These are phyloP conservation scores for Montipora foliosa DNA, from an alignment of 64 coral and sea anemone species.

Conservation along the genomic window DNA sequence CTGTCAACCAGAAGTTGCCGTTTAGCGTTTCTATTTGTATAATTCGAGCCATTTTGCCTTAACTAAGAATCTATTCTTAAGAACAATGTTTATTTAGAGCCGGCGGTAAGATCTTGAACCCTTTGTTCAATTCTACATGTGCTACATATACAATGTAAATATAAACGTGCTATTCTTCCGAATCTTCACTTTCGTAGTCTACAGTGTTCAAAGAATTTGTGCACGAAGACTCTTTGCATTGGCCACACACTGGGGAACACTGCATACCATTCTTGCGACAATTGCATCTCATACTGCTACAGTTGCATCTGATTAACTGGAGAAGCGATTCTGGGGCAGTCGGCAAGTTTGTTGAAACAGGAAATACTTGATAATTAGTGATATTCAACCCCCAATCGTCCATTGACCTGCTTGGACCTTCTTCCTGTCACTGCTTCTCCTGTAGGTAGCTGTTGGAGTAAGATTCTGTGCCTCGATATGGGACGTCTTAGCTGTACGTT, in stretches of 20 bases:
- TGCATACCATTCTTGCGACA: slow-evolving; percentile 61
- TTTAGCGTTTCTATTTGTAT: too few species aligned
- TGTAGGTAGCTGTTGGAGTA: slow-evolving; percentile 26
- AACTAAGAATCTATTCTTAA: too few species aligned
- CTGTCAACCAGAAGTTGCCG: too few species aligned
- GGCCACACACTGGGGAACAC: slow-evolving; percentile 34
- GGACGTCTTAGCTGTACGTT: slow-evolving; percentile 14
- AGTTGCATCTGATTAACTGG: slow-evolving; percentile 59
- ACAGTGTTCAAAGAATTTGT: slow-evolving; percentile 19
- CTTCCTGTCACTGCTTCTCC: slow-evolving; percentile 34
- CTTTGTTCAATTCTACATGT: slow-evolving; percentile 12
- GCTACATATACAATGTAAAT: background rate
- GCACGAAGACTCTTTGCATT: slow-evolving; percentile 30
- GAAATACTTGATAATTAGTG: slow-evolving; percentile 11
- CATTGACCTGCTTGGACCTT: slow-evolving; percentile 2
- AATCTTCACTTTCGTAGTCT: slow-evolving; percentile 31
- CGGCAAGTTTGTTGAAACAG: slow-evolving; percentile 31
- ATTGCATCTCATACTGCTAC: slow-evolving; percentile 44
- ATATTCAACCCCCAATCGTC: slow-evolving; percentile 46
- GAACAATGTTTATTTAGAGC: too few species aligned
- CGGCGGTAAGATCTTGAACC: too few species aligned
- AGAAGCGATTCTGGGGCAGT: slow-evolving; percentile 56
- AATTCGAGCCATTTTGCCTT: too few species aligned
- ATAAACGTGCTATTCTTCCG: background rate
- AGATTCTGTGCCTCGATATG: slow-evolving; percentile 13